Evolutionary conservation across 2,888 invertebrate genomes (phyloP), one percentile per base, ranked within the genome.

Genomic region (Andrena fulva): DNA sequence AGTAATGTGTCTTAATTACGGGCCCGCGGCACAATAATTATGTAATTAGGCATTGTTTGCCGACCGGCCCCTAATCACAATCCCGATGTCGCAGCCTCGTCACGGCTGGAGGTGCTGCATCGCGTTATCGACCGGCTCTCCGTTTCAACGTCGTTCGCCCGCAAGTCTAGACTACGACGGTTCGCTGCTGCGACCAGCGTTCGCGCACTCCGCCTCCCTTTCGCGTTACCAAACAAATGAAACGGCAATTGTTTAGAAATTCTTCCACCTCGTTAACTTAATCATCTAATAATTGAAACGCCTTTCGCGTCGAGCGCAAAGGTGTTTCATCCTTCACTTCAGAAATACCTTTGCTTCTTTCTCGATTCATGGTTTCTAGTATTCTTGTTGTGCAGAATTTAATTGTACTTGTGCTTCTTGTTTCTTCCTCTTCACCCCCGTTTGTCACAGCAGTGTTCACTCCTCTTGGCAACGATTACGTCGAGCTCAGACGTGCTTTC

Each of bases 21-120:
- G 88, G 81, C 90, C 91, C 89, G 90, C 87, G 90, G 91, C 90
- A 91, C 91, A 92, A 93, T 93, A 92, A 93, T 92, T 92, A 92
- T 92, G 92, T 92, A 92, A 93, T 93, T 92, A 93, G 92, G 92
- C 91, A 92, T 92, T 92, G 93, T 93, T 93, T 92, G 92, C 89
- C 90, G 88, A 90, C 89, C 90, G 83, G 86, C 86, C 91, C 88
- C 90, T 92, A 91, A 91, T 91, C 90, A 91, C 89, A 91, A 90
- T 88, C 86, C 88, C 88, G 87, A 87, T 87, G 89, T 89, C 87
- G 82, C 89, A 87, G 87, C 87, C 86, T 87, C 89, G 88, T 91
- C 86, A 91, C 85, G 89, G 87, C 79, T 82, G 81, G 89, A 82
- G 87, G 72, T 78, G 85, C 84, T 87, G 89, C 88, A 86, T 87